phyloP scores from a whole-genome alignment of 2,888 invertebrate genomes.

The Chloromyia formosa region DNA sequence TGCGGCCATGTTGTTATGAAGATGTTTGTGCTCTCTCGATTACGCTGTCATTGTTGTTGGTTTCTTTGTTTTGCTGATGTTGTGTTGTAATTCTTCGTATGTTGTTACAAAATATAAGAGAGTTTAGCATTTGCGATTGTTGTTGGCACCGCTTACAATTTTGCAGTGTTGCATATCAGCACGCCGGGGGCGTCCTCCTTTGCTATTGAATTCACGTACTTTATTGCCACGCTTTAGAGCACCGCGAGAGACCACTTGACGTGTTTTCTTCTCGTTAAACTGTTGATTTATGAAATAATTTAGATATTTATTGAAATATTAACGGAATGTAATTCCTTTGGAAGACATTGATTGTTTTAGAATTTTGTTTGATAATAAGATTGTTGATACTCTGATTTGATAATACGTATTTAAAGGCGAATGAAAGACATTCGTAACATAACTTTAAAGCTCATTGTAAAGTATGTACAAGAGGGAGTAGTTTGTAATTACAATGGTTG shows the following conservation, averaged over 20 bases:
- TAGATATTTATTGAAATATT: conserved; percentile 6
- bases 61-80: background rate
- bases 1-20: conserved; percentile 40
- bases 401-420: too few relatives aligned
- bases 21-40: conserved; percentile 23
- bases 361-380: too few relatives aligned
- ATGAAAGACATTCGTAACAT: too few relatives aligned
- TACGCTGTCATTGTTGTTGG: background rate
- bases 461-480: too few relatives aligned
- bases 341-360: too few relatives aligned
- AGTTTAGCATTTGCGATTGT: conserved; percentile 70
- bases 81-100: background rate
- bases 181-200: conserved; percentile 67
- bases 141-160: conserved; percentile 69
- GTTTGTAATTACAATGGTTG: too few relatives aligned
- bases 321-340: too few relatives aligned
- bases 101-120: background rate
- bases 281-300: conserved; percentile 51
- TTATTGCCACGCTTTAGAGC: conserved; percentile 68
- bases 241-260: conserved; percentile 65
- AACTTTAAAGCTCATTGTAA: too few relatives aligned
- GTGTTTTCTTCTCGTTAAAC: conserved; percentile 65
- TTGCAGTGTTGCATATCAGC: conserved; percentile 67
- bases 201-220: conserved; percentile 67
- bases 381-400: too few relatives aligned